Conservation (phyloP, 2,888 invertebrate species). For the Aelia acuminata region DNA sequence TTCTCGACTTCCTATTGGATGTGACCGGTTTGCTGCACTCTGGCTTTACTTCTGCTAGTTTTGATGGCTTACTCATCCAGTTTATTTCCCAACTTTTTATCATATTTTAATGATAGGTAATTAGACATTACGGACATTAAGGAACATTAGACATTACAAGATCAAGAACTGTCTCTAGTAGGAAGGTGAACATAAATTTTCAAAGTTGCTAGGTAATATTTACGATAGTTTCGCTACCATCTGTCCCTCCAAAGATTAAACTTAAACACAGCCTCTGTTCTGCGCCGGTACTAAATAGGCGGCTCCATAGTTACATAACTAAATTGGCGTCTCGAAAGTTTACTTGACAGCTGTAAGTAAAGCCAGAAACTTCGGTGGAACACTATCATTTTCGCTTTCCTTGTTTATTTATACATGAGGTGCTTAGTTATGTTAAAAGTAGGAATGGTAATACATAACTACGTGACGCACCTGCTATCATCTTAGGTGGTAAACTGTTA, state of each 20-base stretch:
- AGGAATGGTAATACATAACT: background rate
- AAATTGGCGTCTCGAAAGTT: background rate
- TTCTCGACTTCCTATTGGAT: too few species aligned
- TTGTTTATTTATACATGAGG: background rate
- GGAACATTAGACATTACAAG: too few species aligned
- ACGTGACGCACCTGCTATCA: background rate
- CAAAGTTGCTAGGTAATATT: background rate
- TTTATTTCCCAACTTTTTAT: too few species aligned
- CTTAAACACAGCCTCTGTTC: background rate
- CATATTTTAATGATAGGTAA: too few species aligned
- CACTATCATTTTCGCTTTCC: background rate
- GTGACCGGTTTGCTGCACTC: too few species aligned
- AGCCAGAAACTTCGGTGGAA: background rate
- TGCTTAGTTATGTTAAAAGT: background rate
- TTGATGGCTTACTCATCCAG: too few species aligned
- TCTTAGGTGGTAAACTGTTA: background rate
- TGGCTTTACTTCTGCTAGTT: too few species aligned
- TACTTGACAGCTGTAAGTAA: background rate
- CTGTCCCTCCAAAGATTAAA: background rate
- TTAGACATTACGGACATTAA: too few species aligned
- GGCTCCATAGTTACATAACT: background rate
- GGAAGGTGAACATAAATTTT: background rate
- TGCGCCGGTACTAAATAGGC: background rate
- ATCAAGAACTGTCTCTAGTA: too few species aligned
- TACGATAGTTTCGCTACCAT: background rate